These are phyloP conservation scores for Agrotis segetum DNA, from an alignment of 2,888 invertebrate species.

Conservation along the genomic window DNA sequence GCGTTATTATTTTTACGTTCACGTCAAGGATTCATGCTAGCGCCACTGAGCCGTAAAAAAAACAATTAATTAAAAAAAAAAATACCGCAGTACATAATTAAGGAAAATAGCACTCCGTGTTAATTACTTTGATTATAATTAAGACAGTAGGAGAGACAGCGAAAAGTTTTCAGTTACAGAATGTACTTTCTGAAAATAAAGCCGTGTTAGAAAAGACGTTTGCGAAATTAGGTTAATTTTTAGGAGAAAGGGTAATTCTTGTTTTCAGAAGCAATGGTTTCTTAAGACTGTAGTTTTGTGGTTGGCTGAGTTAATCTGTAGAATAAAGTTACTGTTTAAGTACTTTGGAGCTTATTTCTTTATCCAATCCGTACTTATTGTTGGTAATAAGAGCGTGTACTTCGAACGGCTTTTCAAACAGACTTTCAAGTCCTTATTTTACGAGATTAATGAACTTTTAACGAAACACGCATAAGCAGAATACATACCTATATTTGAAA, in stretches of 20 bases:
- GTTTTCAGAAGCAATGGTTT: slow-evolving; percentile 13
- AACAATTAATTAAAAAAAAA: slow-evolving; percentile 55
- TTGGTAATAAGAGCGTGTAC: too few relatives aligned
- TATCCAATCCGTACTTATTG: not conserved
- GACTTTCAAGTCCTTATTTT: too few relatives aligned
- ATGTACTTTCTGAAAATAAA: slow-evolving; percentile 49
- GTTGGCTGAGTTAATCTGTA: not conserved
- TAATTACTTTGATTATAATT: slow-evolving; percentile 64
- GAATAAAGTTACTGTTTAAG: not conserved
- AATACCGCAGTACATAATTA: slow-evolving; percentile 56
- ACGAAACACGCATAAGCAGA: too few relatives aligned
- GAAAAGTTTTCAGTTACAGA: slow-evolving; percentile 49
- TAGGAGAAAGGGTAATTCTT: slow-evolving; percentile 17
- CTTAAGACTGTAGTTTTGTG: slow-evolving; percentile 2
- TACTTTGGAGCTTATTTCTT: not conserved
- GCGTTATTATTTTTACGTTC: too few relatives aligned
- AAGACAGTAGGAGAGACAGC: slow-evolving; percentile 39
- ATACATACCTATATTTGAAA: too few relatives aligned
- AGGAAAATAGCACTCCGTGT: slow-evolving; percentile 46
- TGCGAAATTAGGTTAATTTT: slow-evolving; percentile 37
- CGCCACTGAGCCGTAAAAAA: slow-evolving; percentile 8
- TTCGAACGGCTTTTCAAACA: too few relatives aligned
- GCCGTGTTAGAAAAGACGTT: slow-evolving; percentile 41
- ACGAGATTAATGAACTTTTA: too few relatives aligned
- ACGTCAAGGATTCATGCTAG: too few relatives aligned